phyloP scores from a whole-genome alignment of 23 tunicate species.

The Ascidia mentula region DNA sequence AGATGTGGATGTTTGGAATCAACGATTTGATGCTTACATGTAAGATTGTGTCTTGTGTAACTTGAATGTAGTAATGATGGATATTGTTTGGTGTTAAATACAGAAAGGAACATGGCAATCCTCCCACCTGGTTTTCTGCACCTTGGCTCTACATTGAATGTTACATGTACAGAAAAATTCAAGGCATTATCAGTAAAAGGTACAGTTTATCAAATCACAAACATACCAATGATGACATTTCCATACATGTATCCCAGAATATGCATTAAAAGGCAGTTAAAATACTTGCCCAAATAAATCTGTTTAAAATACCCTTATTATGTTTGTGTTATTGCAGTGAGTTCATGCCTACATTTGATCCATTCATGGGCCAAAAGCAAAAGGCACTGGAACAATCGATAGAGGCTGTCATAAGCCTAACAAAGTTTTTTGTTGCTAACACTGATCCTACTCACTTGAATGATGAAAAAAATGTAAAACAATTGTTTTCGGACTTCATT shows the following conservation, averaged over 20 bases:
- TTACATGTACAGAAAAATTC: conserved; percentile 60
- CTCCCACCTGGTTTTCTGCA: conserved; percentile 67
- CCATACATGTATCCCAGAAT: too few relatives aligned
- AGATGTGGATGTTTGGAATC: conserved; percentile 60
- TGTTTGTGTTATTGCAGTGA: conserved; percentile 34
- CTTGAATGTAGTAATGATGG: neutral
- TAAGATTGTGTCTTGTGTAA: neutral
- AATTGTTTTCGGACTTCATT: conserved; percentile 41
- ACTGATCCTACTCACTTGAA: neutral
- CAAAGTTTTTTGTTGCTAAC: conserved; percentile 25
- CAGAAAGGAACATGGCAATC: conserved; percentile 22
- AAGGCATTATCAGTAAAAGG: conserved; percentile 50
- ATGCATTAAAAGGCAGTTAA: neutral
- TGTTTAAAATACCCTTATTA: too few relatives aligned
- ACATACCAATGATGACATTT: too few relatives aligned
- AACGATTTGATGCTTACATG: conserved; percentile 24
- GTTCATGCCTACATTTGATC: conserved; percentile 57
- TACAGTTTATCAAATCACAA: neutral
- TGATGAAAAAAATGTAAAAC: neutral
- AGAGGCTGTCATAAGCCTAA: conserved; percentile 37
- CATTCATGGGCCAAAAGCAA: conserved; percentile 48
- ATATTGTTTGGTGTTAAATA: neutral
- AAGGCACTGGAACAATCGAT: conserved; percentile 45
- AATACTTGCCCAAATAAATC: neutral
- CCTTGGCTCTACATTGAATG: conserved; percentile 90